Evolutionary conservation across 2,113 vertebrate species (phyloP).

Genomic region (Stigmatopora nigra): DNA sequence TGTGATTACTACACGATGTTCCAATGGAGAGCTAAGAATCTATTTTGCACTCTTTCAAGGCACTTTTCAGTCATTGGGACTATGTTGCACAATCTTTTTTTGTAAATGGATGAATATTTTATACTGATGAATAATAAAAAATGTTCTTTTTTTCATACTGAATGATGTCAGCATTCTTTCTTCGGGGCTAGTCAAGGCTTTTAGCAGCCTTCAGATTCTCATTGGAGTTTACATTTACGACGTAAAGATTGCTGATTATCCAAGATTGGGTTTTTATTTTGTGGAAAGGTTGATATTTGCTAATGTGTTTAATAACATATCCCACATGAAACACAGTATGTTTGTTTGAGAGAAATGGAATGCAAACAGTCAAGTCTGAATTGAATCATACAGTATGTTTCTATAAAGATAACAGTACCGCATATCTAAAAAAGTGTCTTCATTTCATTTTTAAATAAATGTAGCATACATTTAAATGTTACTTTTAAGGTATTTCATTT

Average conservation of each 20-base stretch:
- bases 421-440: too few species aligned
- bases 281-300: not conserved
- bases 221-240: not conserved
- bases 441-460: too few species aligned
- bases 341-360: too few species aligned
- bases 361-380: too few species aligned
- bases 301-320: too few species aligned
- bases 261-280: not conserved
- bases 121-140: constrained; percentile 63
- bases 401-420: too few species aligned
- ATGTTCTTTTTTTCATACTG: constrained; percentile 54
- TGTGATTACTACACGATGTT: constrained; percentile 39
- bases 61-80: constrained; percentile 56
- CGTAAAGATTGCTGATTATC: not conserved
- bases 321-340: too few species aligned
- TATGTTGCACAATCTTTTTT: constrained; percentile 61
- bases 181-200: constrained; percentile 23
- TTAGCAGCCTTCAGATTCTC: constrained; percentile 12
- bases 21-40: constrained; percentile 34
- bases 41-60: constrained; percentile 59
- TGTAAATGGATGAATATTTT: constrained; percentile 62
- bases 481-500: too few species aligned
- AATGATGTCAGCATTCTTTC: constrained; percentile 37
- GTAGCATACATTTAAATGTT: too few species aligned
- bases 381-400: too few species aligned